Evolutionary conservation across 23 tunicate species (phyloP).

Genomic region (Phallusia fumigata): DNA sequence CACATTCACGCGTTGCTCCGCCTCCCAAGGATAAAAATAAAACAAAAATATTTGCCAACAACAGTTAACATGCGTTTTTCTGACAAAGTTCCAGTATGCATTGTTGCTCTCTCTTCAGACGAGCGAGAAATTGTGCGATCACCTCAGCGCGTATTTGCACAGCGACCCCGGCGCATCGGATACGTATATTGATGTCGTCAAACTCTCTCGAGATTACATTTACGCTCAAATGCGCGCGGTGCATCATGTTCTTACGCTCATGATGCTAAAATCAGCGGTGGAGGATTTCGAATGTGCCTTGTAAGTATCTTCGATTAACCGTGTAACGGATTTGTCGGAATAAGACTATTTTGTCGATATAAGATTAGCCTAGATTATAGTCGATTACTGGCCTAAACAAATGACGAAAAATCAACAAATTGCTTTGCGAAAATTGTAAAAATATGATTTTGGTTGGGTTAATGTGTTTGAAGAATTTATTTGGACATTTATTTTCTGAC

Average conservation of each 20-base stretch:
- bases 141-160: constrained; percentile 27
- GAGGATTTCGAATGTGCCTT: constrained; percentile 16
- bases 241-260: constrained; percentile 33
- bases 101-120: constrained; percentile 35
- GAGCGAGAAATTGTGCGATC: constrained; percentile 43
- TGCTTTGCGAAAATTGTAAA: no score
- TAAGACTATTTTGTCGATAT: no score
- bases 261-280: constrained; percentile 20
- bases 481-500: no score
- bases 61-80: no score
- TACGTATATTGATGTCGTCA: background rate
- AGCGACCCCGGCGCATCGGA: constrained; percentile 5
- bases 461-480: no score
- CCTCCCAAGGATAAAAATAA: no score
- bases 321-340: background rate
- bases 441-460: no score
- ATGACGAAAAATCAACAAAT: no score
- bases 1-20: background rate
- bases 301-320: background rate
- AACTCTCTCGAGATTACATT: constrained; percentile 50
- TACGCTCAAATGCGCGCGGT: constrained; percentile 54
- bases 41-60: no score
- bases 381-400: no score
- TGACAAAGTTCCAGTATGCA: no score
- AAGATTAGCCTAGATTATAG: no score